Evolutionary conservation across 2,113 vertebrate species (phyloP), one percentile per base, ranked within the genome.

Genomic region (Channa argus): DNA sequence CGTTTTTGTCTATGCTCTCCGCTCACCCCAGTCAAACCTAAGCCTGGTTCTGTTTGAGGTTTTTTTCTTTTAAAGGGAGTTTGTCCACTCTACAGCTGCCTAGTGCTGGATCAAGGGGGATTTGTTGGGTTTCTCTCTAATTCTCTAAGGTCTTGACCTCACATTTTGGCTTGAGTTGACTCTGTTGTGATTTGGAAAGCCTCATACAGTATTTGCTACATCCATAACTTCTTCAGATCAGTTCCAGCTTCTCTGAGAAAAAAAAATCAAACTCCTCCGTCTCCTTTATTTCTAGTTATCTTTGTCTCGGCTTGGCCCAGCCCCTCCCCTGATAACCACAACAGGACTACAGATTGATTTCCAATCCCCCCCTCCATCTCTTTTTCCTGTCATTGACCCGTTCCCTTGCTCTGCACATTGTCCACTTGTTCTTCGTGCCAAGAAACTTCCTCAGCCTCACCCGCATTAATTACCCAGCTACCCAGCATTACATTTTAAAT

Each of bases 271-370:
- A 1, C 15, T 70, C 41, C 24, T 24, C 24, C 24, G 24, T 72
- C 53, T 68, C 41, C 8, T 46, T 63, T 69, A 4, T 74, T 79
- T 65, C 63, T 46, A 24, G 38, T 64, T 71, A 36, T 80, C 13
- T 84, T 59, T 76, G 13, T 77, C 56, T 78, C 47, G 14, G 37
- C 45, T 60, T 47, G 46, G 14, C 61, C 50, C 46, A 24, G 8
- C 55, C 61, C 13, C 36, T 70, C 73, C 62, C 38, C 66, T 52
- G 54, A 82, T 71, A 50, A 70, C 73, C 75, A 74, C 62, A 85
- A 77, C 76, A 85, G 71, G 84, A 71, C 77, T 53, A 37, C 77
- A 73, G 49, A 92, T 90, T 79, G 85, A 90, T 91, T 85, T 79
- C 71, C 77, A 37, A 77, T 73, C 66, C 54, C 66, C 58, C 14